phyloP scores from a whole-genome alignment of 2,888 invertebrate genomes.

The Cantharis rufa region DNA sequence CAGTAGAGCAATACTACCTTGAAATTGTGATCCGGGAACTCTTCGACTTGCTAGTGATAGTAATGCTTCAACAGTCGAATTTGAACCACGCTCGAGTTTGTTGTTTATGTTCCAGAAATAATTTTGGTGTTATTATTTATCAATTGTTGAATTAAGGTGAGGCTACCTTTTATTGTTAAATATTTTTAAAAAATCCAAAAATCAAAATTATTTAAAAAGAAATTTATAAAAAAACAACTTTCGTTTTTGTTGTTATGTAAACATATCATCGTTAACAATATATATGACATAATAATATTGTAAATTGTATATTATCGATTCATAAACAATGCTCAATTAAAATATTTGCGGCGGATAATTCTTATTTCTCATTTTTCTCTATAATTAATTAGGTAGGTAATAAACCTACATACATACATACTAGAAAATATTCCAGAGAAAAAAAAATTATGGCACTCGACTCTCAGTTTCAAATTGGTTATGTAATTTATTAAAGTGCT shows the following conservation, averaged over 20 bases:
- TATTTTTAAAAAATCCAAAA: neutral
- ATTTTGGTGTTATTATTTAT: neutral
- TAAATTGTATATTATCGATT: neutral
- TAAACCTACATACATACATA: neutral
- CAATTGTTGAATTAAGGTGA: neutral
- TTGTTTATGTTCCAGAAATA: constrained; percentile 16
- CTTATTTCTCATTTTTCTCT: neutral
- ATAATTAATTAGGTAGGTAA: neutral
- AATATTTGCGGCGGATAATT: neutral
- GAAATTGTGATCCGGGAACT: constrained; percentile 13
- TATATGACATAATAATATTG: too few species aligned
- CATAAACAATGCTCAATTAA: neutral
- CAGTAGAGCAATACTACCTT: neutral
- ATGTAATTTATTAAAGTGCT: neutral
- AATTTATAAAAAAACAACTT: neutral
- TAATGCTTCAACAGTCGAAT: constrained; percentile 28
- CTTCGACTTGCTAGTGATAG: constrained; percentile 20
- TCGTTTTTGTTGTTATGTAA: neutral
- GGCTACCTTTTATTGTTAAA: neutral
- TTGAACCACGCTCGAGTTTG: constrained; percentile 20
- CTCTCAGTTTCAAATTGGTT: neutral
- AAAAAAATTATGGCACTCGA: neutral
- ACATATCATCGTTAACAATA: neutral
- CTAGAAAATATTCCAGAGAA: neutral
- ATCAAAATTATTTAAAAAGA: neutral